Base-by-base conservation (phyloP, 2,113 vertebrate species). In the Melanocharis versteri region DNA sequence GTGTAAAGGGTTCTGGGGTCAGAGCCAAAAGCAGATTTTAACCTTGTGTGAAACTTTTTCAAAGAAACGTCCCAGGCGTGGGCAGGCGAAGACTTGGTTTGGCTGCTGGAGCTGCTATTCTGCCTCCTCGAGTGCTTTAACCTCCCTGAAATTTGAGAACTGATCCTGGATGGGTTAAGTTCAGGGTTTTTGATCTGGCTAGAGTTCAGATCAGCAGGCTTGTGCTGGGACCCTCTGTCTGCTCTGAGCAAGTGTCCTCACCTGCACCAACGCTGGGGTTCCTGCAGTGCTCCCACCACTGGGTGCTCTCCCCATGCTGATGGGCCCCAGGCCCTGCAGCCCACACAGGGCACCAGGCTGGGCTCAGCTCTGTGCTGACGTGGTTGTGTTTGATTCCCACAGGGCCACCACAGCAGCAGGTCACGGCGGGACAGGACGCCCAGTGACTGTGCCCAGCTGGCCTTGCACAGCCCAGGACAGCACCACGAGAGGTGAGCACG, bases 371-470 rank as follows among this genome's bases (percentile, higher is more conserved):
- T 37, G 42, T 2, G 4, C 86, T 76, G 1, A 91, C 0, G 0
- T 1, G 22, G 17, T 6, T 75, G 26, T 90, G 37, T 87, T 89
- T 91, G 51, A 28, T 83, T 61, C 79, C 75, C 60, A 37, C 94
- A 97, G 97, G 65, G 85, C 47, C 93, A 95, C 10, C 95, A 64
- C 28, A 72, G 71, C 51, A 86, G 80, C 89, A 81, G 72, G 57
- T 35, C 23, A 0, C 87, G 65, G 53, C 64, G 53, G 61, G 94
- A 96, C 75, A 92, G 61, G 60, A 23, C n/a, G n/a, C 20, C 24
- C 1, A 15, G 17, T 45, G 90, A 92, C 37, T 33, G 26, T 61
- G 64, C 81, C 85, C 93, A 78, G 64, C 62, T 89, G 83, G 50
- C 60, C 64, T 18, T 83, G 58, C 73, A 50, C 47, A 83, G 70